Base-by-base conservation (phyloP, 1,140 invertebrate species). In the Nephotettix cincticeps region DNA sequence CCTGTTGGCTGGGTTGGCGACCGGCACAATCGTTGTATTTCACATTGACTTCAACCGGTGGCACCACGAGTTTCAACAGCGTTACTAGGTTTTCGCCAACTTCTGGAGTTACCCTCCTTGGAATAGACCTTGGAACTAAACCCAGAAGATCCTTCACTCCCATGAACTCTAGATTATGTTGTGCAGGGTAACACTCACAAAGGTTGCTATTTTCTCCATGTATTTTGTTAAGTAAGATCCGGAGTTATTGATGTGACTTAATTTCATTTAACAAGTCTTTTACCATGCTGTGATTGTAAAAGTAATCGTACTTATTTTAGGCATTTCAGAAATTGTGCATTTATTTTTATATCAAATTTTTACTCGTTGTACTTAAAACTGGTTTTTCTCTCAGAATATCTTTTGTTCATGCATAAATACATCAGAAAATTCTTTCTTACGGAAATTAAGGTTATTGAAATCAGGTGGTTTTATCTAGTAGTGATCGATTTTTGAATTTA, bases 11-110 rank as follows among this genome's bases (percentile, higher is more conserved):
- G 98, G 98, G 72, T 83, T 99, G 28, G 93, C 96, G 21, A 97
- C 97, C 74, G 98, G 98, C 40, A 97, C 97, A 21, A 91, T 99
- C 69, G 94, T 99, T 47, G 96, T 99, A 74, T 99, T 99, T 83
- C 97, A 99, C 85, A 98, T 99, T 79, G 97, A 99, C 83, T 99
- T 99, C 85, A 99, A 99, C 83, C 89, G 96, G 79, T 99, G 97
- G 97, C 97, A 99, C 83, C 97, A 98, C 80, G 97, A 99, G 83
- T 99, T 96, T 82, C 95, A 97, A 80, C 94, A 96, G 82, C 89
- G 92, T 75, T 94, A 93, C 85, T 93, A 87, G 71, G 63, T 67
- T 36, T 56, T 71, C 40, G 64, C 64, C 23, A 67, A 67, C 64
- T 67, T 67, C 64, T 67, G 64, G 64, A 67, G 64, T 43, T 43